These are phyloP conservation scores for Erpobdella octoculata DNA, from an alignment of 2,888 invertebrate species.

Conservation along the genomic window DNA sequence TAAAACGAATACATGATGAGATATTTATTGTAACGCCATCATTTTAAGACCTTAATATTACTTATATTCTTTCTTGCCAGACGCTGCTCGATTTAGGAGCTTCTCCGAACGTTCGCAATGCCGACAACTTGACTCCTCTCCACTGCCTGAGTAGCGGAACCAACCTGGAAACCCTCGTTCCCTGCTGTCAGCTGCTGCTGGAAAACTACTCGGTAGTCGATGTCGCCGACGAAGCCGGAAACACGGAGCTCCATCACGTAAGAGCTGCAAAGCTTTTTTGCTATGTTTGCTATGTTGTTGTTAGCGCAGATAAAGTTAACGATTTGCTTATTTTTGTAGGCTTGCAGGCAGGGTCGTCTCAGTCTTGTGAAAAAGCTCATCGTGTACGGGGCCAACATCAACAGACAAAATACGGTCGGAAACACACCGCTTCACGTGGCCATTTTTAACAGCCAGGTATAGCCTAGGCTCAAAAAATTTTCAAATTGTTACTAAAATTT, in stretches of 20 bases:
- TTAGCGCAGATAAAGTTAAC: not conserved
- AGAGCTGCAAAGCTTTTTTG: not conserved
- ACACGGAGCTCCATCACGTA: constrained; percentile 22
- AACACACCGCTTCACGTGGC: constrained; percentile 20
- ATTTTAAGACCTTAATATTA: too few relatives aligned
- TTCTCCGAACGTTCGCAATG: constrained; percentile 91
- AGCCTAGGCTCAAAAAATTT: not conserved
- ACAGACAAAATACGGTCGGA: constrained; percentile 2
- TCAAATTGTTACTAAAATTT: not conserved
- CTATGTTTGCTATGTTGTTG: not conserved
- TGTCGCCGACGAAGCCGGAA: constrained; percentile 18
- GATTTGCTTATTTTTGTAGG: not conserved
- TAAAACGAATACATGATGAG: too few relatives aligned
- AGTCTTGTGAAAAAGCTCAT: constrained; percentile 1
- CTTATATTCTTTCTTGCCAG: constrained; percentile 40
- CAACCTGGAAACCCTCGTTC: constrained; percentile 4
- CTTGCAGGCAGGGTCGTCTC: not conserved
- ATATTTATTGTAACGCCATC: too few relatives aligned
- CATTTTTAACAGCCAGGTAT: constrained; percentile 23
- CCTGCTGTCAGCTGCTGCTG: constrained; percentile 15
- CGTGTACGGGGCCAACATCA: constrained; percentile 21
- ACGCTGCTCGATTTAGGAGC: constrained; percentile 86
- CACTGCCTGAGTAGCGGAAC: constrained; percentile 51
- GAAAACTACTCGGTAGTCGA: constrained; percentile 25
- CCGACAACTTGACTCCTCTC: constrained; percentile 66